Conservation (phyloP, 2,888 invertebrate species). For the Drosophila limbata region DNA sequence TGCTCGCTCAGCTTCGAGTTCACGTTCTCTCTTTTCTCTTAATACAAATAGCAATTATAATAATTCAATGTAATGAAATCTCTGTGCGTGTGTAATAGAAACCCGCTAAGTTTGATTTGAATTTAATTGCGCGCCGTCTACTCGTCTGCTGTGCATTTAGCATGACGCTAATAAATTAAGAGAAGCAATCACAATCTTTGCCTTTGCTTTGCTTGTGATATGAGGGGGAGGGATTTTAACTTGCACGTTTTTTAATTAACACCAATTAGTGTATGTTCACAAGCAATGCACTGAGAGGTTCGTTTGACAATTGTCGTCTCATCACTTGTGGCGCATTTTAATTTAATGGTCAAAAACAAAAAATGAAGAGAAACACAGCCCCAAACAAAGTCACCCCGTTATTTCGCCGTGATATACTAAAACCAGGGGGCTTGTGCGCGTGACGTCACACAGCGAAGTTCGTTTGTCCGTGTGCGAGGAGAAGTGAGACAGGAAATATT, state of each 20-base stretch:
- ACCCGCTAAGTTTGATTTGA: slow-evolving; percentile 75
- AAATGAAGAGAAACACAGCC: slow-evolving; percentile 15
- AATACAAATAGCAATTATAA: slow-evolving; percentile 35
- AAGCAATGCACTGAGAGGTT: neutral
- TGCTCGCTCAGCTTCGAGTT: neutral
- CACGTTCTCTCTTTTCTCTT: neutral
- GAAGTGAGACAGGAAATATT: slow-evolving; percentile 29
- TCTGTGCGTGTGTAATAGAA: slow-evolving; percentile 62
- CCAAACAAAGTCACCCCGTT: slow-evolving; percentile 26
- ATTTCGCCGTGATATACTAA: slow-evolving; percentile 10
- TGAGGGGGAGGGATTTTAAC: neutral
- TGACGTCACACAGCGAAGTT: slow-evolving; percentile 61
- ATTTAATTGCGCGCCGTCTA: slow-evolving; percentile 63
- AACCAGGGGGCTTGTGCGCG: slow-evolving; percentile 39
- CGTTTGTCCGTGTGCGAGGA: neutral
- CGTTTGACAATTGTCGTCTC: slow-evolving; percentile 17
- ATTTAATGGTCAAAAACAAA: slow-evolving; percentile 47
- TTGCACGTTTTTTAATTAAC: slow-evolving; percentile 63
- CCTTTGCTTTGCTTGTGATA: slow-evolving; percentile 4
- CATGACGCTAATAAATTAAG: slow-evolving; percentile 75
- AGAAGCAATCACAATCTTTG: slow-evolving; percentile 38
- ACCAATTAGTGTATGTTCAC: slow-evolving; percentile 59
- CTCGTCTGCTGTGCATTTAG: slow-evolving; percentile 69
- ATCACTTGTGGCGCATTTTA: slow-evolving; percentile 54
- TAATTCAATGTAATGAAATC: slow-evolving; percentile 71